Conservation (phyloP, 2,113 vertebrate species). For the Callopanchax toddi region DNA sequence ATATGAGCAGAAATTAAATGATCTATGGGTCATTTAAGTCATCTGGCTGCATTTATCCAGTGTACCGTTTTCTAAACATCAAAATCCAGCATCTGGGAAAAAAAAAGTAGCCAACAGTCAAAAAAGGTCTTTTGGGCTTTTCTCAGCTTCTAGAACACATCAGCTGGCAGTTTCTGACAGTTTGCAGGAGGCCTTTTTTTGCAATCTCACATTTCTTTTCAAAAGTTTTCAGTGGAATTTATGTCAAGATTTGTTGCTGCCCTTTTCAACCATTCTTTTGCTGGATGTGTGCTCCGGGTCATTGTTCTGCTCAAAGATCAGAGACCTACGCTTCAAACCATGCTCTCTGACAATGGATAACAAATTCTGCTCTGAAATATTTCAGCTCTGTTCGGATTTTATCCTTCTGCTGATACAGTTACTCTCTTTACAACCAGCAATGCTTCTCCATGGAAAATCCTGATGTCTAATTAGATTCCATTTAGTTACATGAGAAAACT, state of each 20-base stretch:
- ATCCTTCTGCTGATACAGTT: background rate
- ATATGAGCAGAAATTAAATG: background rate
- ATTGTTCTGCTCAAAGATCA: background rate
- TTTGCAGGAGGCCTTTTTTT: constrained; percentile 3
- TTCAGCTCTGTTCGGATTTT: background rate
- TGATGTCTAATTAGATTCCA: too few species aligned
- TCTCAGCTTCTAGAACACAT: background rate
- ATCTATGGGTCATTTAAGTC: too few species aligned
- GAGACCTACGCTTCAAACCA: background rate
- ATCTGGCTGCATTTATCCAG: background rate
- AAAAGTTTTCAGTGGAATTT: background rate
- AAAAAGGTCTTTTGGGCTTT: background rate
- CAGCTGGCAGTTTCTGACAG: background rate
- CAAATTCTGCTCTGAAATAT: background rate
- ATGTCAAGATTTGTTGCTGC: background rate
- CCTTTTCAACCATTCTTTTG: background rate
- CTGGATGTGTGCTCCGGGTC: background rate
- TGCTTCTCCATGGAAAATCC: background rate
- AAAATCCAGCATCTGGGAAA: background rate
- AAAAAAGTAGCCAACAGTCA: background rate
- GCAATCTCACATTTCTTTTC: background rate
- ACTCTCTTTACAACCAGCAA: background rate
- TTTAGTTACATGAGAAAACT: too few species aligned
- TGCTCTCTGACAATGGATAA: background rate
- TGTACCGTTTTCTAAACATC: background rate